Evolutionary conservation across 2,888 invertebrate species (phyloP), one percentile per base, ranked within the genome.

Genomic region (Automeris io): DNA sequence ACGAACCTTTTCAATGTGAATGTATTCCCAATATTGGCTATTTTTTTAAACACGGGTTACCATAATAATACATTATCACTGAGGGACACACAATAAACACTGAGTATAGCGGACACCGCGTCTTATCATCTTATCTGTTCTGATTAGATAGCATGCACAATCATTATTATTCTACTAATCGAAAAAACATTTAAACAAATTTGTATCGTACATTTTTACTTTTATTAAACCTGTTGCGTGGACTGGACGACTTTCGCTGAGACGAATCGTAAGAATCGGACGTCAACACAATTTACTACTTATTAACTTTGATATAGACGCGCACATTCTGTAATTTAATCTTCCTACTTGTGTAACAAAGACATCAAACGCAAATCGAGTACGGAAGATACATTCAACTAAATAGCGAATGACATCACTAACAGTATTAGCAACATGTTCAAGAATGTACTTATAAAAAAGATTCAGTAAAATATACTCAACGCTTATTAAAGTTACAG

Each of bases 81-180:
- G 56, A 63, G 56, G 69, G 59, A 57, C 50, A 52, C 58, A 65
- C 56, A 59, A 63, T 57, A 62, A 70, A 71, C 68, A 66, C 64
- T 57, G 67, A 71, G 65, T 67, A 43, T 31, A 50, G 58, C 57
- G 57, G 50, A 56, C 61, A 49, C 49, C 49, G 39, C 50, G 49
- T 58, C 65, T 69, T 80, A 79, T 80, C 77, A 50, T 54, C 50
- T 66, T 77, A 80, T 77, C 78, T 52, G 45, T 42, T 46, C 56
- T 62, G 82, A 82, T 81, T 68, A 82, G 82, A 81, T 82, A 77
- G 49, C 46, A 49, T 43, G 61, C 50, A 65, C 63, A 73, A 69
- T 81, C 74, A 77, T 78, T 75, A 76, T 71, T 68, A 69, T 61
- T 64, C 60, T 57, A 63, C 69, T 80, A 80, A 82, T 81, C 75